phyloP scores from a whole-genome alignment of 2,113 vertebrate genomes.

The Otus sunia region DNA sequence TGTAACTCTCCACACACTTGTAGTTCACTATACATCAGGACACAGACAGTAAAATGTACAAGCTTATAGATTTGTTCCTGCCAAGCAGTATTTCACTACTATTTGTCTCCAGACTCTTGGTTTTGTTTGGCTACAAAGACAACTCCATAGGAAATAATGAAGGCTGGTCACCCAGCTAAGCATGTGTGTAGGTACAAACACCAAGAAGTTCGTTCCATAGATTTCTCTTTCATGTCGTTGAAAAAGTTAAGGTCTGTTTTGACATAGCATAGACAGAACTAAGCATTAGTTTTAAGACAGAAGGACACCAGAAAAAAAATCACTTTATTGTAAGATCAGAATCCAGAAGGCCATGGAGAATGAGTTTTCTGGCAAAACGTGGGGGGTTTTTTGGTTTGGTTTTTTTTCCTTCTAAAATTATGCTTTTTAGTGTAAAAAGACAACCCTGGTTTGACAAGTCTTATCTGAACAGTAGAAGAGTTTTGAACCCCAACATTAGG shows the following conservation, averaged over 20 bases:
- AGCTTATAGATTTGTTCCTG: not conserved
- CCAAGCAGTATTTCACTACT: not conserved
- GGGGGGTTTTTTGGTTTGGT: rapidly evolving
- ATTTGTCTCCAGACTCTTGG: not conserved
- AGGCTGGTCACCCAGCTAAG: not conserved
- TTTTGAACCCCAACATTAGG: not conserved
- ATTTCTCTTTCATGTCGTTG: not conserved
- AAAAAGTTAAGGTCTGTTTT: not conserved
- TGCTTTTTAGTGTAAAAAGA: not conserved
- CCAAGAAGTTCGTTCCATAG: not conserved
- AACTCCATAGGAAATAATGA: not conserved
- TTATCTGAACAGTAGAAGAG: not conserved
- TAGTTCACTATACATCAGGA: not conserved
- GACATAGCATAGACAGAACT: not conserved
- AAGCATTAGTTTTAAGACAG: not conserved
- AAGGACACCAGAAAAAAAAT: not conserved
- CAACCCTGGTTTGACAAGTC: not conserved
- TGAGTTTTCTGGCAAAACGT: not conserved
- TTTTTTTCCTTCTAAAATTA: not conserved
- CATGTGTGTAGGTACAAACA: not conserved
- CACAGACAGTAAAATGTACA: not conserved
- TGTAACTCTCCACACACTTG: not conserved
- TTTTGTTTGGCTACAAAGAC: not conserved
- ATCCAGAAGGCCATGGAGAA: not conserved
- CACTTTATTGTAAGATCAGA: not conserved